Base-by-base conservation (phyloP, 2,888 invertebrate genomes). In the Parthenolecanium corni region DNA sequence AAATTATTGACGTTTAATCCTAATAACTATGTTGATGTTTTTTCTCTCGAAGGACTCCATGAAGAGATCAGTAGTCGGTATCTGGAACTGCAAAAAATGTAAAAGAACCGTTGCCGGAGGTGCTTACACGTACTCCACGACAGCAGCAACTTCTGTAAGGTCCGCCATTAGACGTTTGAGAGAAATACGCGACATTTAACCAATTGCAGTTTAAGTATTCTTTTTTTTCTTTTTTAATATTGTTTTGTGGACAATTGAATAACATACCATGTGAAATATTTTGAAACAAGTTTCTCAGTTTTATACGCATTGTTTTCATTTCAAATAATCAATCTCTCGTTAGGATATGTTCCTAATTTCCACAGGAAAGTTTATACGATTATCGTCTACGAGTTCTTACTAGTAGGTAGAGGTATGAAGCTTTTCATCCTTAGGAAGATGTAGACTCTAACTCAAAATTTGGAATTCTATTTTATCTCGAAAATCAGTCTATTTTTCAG, bases 111-210 rank as follows among this genome's bases (percentile, higher is more conserved):
- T 98, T 66, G 98, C 89, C 69, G 97, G 97, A 71, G 98, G 98
- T 69, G 98, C 98, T 20, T 98, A 95, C 89, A 94, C 95, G 44
- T 97, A 96, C 79, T 89, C 93, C 40, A 98, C 98, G 67, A 95
- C 95, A 23, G 94, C 97, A 64, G 98, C 97, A 62, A 93, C 95
- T 62, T 95, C 96, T 66, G 95, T 96, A 70, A 82, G 97, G 73
- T 95, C 95, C 68, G 95, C 96, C 67, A 95, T 98, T 69, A 83
- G 97, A 75, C 87, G 97, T 78, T 85, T 97, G 72, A 86, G 95
- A 73, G 97, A 98, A 84, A 80, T 84, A 74, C 85, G 85, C 72
- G 85, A 86, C 74, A 80, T 81, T 71, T 84, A 82, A 80, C 23
- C 2, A 21, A 16, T 58, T 47, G n/a, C 36, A 4, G 25, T 47